These are phyloP conservation scores for Papilio elwesi DNA, from an alignment of 2,888 invertebrate species.

Conservation along the genomic window DNA sequence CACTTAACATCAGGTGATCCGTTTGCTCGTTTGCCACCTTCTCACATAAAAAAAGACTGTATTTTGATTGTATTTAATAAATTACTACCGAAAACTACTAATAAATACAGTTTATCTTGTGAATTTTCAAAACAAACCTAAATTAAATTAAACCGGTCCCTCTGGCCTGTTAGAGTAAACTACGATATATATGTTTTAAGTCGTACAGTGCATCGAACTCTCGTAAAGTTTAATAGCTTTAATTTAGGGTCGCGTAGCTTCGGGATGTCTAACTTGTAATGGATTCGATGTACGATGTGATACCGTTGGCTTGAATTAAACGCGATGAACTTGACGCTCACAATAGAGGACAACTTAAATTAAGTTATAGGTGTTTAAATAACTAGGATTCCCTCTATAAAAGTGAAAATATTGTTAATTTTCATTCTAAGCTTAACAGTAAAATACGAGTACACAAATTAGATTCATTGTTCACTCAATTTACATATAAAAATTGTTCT, in stretches of 20 bases:
- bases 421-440: no score
- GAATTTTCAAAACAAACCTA: not conserved
- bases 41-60: no score
- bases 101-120: slow-evolving; percentile 4
- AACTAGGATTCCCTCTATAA: no score
- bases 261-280: not conserved
- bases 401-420: no score
- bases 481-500: no score
- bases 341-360: no score
- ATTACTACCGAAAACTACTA: not conserved
- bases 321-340: no score
- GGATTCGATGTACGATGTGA: not conserved
- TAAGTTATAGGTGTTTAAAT: no score
- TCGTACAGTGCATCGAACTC: slow-evolving; percentile 1
- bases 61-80: not conserved
- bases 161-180: slow-evolving; percentile 6
- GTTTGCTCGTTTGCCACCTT: no score
- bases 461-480: no score
- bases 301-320: not conserved
- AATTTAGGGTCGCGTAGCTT: not conserved
- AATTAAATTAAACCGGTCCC: slow-evolving; percentile 18
- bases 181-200: slow-evolving; percentile 11
- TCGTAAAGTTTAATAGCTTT: slow-evolving; percentile 5
- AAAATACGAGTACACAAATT: no score
- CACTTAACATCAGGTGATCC: no score